A percentile compares a stretch with the other conserved stretches of the same genome.
These are phyloP conservation scores for Micromys minutus DNA, from an alignment of 2,113 vertebrate genomes.

Conservation along the genomic window DNA sequence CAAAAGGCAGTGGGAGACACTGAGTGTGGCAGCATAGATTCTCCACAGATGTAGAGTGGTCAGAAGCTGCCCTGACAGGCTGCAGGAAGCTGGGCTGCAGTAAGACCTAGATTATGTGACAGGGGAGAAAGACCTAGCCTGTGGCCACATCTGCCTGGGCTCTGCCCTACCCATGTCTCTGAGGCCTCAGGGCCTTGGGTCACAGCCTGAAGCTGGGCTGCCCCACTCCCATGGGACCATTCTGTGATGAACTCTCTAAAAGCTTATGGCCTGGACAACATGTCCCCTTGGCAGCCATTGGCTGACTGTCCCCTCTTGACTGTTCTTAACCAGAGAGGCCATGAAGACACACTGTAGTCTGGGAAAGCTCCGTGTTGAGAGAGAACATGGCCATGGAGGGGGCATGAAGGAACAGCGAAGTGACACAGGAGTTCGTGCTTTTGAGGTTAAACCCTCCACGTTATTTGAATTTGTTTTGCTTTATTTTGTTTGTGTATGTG, in stretches of 20 bases:
- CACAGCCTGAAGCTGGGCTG: neutral
- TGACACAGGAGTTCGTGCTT: neutral
- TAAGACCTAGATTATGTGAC: neutral
- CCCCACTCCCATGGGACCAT: neutral
- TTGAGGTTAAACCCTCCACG: neutral
- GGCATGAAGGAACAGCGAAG: neutral
- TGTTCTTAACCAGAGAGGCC: neutral
- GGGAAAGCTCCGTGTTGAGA: neutral
- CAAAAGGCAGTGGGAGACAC: neutral
- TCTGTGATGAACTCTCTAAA: neutral
- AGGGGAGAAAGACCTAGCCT: no score
- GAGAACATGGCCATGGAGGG: no score
- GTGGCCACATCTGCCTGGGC: rapidly evolving
- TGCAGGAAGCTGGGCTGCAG: neutral
- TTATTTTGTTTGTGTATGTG: neutral
- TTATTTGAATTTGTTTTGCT: neutral
- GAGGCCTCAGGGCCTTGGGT: neutral
- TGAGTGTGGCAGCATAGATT: neutral
- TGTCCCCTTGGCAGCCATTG: no score
- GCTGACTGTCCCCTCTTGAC: neutral
- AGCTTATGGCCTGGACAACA: neutral
- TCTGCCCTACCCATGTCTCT: neutral
- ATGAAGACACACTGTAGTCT: neutral
- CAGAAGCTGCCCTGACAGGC: neutral
- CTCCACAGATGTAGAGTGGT: neutral